Conservation (phyloP, 1,140 invertebrate species). For the Nephila pilipes region DNA sequence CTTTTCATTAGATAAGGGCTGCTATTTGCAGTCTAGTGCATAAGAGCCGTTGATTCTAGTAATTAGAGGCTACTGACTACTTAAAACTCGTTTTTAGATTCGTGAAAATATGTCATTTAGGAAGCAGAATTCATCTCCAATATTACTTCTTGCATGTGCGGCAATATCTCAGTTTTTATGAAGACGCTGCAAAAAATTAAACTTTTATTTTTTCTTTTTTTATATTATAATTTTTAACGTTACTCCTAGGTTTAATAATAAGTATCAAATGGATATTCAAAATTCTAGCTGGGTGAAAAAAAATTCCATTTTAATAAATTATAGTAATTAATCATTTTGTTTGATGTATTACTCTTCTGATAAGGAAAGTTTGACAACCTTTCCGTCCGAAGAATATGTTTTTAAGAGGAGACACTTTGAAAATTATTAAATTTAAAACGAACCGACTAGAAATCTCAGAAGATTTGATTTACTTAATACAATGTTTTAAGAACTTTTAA, state of each 20-base stretch:
- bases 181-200: neutral
- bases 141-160: neutral
- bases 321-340: neutral
- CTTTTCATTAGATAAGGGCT: neutral
- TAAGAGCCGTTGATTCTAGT: constrained; percentile 22
- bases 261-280: neutral
- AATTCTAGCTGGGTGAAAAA: neutral
- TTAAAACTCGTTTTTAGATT: constrained; percentile 10
- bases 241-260: neutral
- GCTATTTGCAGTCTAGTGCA: neutral
- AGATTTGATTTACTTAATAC: too few species aligned
- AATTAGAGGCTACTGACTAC: neutral
- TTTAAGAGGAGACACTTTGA: too few species aligned
- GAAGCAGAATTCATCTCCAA: neutral
- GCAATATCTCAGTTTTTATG: neutral
- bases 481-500: too few species aligned
- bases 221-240: neutral
- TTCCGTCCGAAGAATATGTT: too few species aligned
- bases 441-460: too few species aligned
- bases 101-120: constrained; percentile 1
- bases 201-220: neutral
- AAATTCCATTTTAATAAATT: neutral
- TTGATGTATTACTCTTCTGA: too few species aligned
- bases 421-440: too few species aligned
- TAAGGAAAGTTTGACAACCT: too few species aligned